Evolutionary conservation across 2,888 invertebrate genomes (phyloP).

Genomic region (Netelia virgata): DNA sequence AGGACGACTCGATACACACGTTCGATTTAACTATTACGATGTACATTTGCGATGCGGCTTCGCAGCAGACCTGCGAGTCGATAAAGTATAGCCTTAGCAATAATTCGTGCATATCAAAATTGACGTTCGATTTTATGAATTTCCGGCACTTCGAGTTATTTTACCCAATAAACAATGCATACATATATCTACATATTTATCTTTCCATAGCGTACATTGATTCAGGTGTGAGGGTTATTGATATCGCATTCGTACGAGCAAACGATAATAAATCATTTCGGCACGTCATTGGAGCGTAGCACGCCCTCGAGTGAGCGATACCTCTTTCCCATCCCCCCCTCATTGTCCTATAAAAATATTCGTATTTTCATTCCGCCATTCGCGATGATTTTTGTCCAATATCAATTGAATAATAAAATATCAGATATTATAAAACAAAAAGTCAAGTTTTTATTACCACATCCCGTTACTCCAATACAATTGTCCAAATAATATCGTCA

Average conservation of each 20-base stretch:
- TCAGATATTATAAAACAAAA: no score
- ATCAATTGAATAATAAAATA: background rate
- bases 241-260: constrained; percentile 43
- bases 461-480: no score
- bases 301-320: constrained; percentile 34
- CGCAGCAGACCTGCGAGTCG: no score
- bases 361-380: background rate
- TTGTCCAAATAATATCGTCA: no score
- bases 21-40: no score
- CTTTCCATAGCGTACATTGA: constrained; percentile 19
- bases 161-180: background rate
- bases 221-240: constrained; percentile 29
- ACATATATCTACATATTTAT: constrained; percentile 7
- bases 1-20: no score
- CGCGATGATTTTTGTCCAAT: background rate
- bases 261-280: constrained; percentile 55
- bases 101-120: background rate
- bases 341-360: background rate
- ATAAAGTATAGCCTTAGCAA: background rate
- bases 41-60: no score
- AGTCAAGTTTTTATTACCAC: no score
- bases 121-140: background rate
- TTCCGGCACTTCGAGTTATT: background rate
- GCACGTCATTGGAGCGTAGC: constrained; percentile 29
- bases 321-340: constrained; percentile 22